Percentiles rank a stretch among this genome's conserved stretches.
Conservation (phyloP, 2,888 invertebrate genomes). For the Epinotia demarniana region DNA sequence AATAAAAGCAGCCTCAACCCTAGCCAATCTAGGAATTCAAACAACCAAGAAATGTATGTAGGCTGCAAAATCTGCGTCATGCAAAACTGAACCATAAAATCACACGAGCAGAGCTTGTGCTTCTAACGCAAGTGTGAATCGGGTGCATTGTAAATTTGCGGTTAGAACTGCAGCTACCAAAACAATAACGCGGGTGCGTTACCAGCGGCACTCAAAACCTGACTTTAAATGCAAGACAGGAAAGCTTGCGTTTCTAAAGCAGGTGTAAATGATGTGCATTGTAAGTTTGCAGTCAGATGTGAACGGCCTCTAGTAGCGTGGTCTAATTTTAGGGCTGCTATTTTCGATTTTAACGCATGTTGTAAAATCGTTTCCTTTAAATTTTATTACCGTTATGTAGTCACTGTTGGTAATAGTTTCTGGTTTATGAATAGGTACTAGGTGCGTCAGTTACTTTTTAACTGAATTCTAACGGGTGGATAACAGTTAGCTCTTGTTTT, state of each 20-base stretch:
- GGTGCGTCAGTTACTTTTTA: background rate
- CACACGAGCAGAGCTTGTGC: background rate
- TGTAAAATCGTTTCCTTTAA: slow-evolving; percentile 7
- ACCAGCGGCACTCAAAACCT: background rate
- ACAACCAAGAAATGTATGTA: background rate
- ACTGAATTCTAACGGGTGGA: background rate
- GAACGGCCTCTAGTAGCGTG: slow-evolving; percentile 65
- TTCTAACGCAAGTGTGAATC: background rate
- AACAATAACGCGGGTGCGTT: background rate
- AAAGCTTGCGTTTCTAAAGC: slow-evolving; percentile 1
- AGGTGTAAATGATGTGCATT: slow-evolving; percentile 1
- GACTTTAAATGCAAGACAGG: background rate
- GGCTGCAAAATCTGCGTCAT: background rate
- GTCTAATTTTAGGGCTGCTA: slow-evolving; percentile 69
- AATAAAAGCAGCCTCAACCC: slow-evolving; percentile 17
- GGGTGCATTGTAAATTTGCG: background rate
- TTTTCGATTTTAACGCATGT: slow-evolving; percentile 52
- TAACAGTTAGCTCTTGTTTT: background rate
- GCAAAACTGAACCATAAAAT: background rate
- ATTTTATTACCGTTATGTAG: slow-evolving; percentile 14
- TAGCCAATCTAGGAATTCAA: slow-evolving; percentile 17
- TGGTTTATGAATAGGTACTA: background rate
- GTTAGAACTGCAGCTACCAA: background rate
- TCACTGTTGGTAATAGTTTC: background rate
- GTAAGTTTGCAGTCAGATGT: slow-evolving; percentile 51